Evolutionary conservation across 2,113 vertebrate species (phyloP).

Genomic region (Scomber japonicus): DNA sequence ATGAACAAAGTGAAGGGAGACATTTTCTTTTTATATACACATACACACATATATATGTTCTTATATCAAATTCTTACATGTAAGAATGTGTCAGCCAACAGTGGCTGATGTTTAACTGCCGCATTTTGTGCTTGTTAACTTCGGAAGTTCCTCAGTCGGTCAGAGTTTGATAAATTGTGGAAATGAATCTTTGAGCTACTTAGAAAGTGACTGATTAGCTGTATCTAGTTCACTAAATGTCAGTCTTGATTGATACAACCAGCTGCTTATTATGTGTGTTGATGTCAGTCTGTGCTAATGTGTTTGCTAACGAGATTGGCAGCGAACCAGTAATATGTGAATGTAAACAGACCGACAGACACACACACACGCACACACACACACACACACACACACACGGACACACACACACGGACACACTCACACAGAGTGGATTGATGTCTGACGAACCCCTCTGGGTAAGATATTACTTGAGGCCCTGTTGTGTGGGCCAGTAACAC

Average conservation of each 20-base stretch:
- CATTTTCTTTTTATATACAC: neutral
- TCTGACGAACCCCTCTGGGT: constrained; percentile 56
- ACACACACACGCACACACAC: constrained; percentile 26
- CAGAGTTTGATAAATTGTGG: constrained; percentile 62
- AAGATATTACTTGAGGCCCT: constrained; percentile 63
- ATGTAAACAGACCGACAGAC: constrained; percentile 60
- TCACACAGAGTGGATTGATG: constrained; percentile 48
- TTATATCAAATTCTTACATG: too few relatives aligned
- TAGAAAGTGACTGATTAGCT: constrained; percentile 73
- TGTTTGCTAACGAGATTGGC: constrained; percentile 81
- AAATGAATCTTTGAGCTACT: constrained; percentile 70
- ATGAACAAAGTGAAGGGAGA: constrained; percentile 10
- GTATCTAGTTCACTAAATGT: constrained; percentile 71
- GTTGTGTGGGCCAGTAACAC: constrained; percentile 37
- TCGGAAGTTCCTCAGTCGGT: constrained; percentile 25
- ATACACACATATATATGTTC: too few relatives aligned
- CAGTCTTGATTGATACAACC: constrained; percentile 75
- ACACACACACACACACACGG: constrained; percentile 21
- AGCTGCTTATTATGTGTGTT: constrained; percentile 75
- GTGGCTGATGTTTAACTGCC: constrained; percentile 25
- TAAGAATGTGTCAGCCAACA: constrained; percentile 30
- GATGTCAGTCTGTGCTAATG: constrained; percentile 76
- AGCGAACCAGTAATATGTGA: constrained; percentile 70
- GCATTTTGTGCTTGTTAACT: constrained; percentile 65
- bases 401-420: constrained; percentile 32